Percentiles rank a stretch among this genome's conserved stretches.
Conservation (phyloP, 2,888 invertebrate genomes). For the Palloptera scutellata region DNA sequence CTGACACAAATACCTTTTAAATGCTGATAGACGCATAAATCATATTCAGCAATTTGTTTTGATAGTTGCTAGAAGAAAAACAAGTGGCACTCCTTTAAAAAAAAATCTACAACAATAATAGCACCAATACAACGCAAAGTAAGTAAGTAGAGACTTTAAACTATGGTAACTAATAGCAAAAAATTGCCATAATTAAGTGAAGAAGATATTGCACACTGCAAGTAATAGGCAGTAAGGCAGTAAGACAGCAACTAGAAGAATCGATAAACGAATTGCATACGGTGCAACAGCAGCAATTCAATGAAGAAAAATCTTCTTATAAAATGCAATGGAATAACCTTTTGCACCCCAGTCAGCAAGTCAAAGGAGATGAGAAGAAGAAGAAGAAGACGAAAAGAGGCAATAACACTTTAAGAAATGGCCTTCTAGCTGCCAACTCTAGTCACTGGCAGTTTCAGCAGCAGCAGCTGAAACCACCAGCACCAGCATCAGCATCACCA, state of each 20-base stretch:
- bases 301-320: neutral
- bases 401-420: constrained; percentile 7
- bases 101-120: neutral
- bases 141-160: too few species aligned
- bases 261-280: too few species aligned
- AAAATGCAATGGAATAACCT: constrained; percentile 1
- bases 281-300: too few species aligned
- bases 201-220: constrained; percentile 7
- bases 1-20: too few species aligned
- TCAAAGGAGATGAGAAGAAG: neutral
- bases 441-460: too few species aligned
- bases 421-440: constrained; percentile 6
- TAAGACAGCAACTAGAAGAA: neutral
- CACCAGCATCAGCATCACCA: too few species aligned
- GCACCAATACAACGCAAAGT: neutral
- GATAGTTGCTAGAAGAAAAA: too few species aligned
- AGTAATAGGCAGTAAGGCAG: neutral
- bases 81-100: constrained; percentile 18
- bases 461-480: too few species aligned
- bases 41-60: too few species aligned
- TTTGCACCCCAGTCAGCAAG: constrained; percentile 1
- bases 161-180: too few species aligned
- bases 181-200: constrained; percentile 11
- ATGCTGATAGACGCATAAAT: too few species aligned
- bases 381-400: neutral